Evolutionary conservation across 2,888 invertebrate species (phyloP), one percentile per base, ranked within the genome.

Genomic region (Darwinula stevensoni): DNA sequence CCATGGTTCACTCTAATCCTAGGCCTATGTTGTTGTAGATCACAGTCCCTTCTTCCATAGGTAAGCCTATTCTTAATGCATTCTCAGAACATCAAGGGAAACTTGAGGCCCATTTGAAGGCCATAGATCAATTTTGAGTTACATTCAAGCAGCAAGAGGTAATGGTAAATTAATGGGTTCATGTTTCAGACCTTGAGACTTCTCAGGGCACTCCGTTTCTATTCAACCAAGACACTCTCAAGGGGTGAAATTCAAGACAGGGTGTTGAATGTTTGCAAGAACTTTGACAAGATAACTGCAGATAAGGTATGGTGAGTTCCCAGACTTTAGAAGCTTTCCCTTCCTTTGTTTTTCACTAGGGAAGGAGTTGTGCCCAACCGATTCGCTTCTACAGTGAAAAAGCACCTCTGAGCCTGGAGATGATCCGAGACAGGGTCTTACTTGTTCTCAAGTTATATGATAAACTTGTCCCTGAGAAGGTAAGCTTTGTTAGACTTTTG

Each of bases 391-490:
- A 69, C 63, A 67, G 72, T 53, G 56, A 54, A 41, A 68, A 67
- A 47, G 61, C 67, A 41, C 78, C 78, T 40, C 59, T 80, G 46
- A 62, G 74, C 39, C 58, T 82, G 52, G 70, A 74, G 47, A 62
- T 74, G 46, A 73, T 88, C 53, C 56, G 63, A 50, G 72, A 78
- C 51, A 65, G 97, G 51, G 84, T 94, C 41, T 58, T 88, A 46
- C 70, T 97, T 56, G 82, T 91, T 41, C 68, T 97, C 47, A 75
- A 76, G 60, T 68, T 94, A 43, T 97, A 82, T 62, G 97, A 97
- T 63, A 97, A 97, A 69, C 62, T 94, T 57, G 66, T 74, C 49
- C 69, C 78, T 42, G 62, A 66, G 45, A 80, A 88, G 80, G 88
- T 91, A 74, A 58, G 46, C 22, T 9, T 18, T n/a, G n/a, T n/a